Conservation (phyloP, 2,888 invertebrate genomes). For the Hyles lineata region DNA sequence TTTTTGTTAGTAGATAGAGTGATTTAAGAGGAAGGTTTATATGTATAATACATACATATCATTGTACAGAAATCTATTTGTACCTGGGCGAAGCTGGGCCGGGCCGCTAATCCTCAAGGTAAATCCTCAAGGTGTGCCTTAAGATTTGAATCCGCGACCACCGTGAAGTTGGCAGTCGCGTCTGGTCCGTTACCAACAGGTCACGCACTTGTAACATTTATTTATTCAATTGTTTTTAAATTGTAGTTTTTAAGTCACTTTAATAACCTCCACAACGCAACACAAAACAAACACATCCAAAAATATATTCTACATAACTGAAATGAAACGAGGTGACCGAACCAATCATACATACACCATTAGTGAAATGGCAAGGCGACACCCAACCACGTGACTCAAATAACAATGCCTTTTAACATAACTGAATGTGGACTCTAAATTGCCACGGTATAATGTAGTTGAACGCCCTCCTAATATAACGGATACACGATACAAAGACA, state of each 20-base stretch:
- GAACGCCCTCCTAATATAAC: conserved; percentile 33
- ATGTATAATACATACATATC: too few species aligned
- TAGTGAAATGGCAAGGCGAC: conserved; percentile 53
- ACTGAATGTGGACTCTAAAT: conserved; percentile 46
- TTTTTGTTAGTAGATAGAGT: too few species aligned
- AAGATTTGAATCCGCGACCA: too few species aligned
- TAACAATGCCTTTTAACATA: conserved; percentile 45
- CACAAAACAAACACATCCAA: not conserved
- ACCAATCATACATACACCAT: conserved; percentile 57
- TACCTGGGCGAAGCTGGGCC: too few species aligned
- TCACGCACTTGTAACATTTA: too few species aligned
- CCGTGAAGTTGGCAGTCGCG: too few species aligned
- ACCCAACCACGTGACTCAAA: conserved; percentile 58
- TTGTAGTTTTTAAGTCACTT: not conserved
- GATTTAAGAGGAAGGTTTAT: too few species aligned
- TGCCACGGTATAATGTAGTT: conserved; percentile 54
- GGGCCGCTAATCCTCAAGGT: too few species aligned
- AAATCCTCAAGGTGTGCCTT: too few species aligned
- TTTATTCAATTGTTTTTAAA: too few species aligned
- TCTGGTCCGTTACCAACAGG: too few species aligned
- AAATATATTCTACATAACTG: not conserved
- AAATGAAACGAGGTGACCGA: conserved; percentile 36
- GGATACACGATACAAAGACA: conserved; percentile 36
- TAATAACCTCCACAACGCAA: not conserved
- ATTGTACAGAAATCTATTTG: too few species aligned